phyloP scores from a whole-genome alignment of 2,797 vertebrate genomes.

The Mormyrus proboscirostris region DNA sequence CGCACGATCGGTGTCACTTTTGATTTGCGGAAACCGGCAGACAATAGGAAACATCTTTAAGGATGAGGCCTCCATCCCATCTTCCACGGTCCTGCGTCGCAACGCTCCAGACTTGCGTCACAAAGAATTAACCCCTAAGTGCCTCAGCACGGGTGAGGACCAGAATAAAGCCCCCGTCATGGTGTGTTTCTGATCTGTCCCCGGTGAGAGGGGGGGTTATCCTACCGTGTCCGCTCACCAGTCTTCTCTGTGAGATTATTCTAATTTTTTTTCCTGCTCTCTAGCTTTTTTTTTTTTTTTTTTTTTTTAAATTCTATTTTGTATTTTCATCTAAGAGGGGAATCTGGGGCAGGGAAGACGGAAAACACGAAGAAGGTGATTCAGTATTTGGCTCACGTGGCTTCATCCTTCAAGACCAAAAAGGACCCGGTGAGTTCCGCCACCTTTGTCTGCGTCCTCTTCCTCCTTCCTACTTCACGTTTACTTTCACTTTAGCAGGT shows the following conservation, averaged over 20 bases:
- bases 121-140: conserved; percentile 50
- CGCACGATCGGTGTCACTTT: conserved; percentile 21
- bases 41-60: conserved; percentile 44
- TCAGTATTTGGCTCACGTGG: conserved; percentile 90
- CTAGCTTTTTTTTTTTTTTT: conserved; percentile 20
- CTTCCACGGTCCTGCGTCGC: conserved; percentile 55
- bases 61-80: conserved; percentile 45
- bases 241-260: conserved; percentile 20
- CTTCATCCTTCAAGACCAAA: conserved; percentile 89
- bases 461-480: not conserved
- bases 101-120: conserved; percentile 63
- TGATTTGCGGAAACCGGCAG: conserved; percentile 46
- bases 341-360: conserved; percentile 95
- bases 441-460: not conserved
- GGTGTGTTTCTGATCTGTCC: conserved; percentile 63
- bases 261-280: conserved; percentile 32
- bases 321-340: conserved; percentile 63
- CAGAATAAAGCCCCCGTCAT: conserved; percentile 68
- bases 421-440: conserved; percentile 80
- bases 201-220: conserved; percentile 44
- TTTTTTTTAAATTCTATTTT: not conserved
- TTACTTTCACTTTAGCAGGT: not conserved
- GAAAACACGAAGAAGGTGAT: conserved; percentile 99
- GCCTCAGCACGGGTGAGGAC: conserved; percentile 44
- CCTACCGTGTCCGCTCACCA: conserved; percentile 28